These are phyloP conservation scores for Saccostrea glomerata DNA, from an alignment of 1,140 invertebrate genomes.

Conservation along the genomic window DNA sequence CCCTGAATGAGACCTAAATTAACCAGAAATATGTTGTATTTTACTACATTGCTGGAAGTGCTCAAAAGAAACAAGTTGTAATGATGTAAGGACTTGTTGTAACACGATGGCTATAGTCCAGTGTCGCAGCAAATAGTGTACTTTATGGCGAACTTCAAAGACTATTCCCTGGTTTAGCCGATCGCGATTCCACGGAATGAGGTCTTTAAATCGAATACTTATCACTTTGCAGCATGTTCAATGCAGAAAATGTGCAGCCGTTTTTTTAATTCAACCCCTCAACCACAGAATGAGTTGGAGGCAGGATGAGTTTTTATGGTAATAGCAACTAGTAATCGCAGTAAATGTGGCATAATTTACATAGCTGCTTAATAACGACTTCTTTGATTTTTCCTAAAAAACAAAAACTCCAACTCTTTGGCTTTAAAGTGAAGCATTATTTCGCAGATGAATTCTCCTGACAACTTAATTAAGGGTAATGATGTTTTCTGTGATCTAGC, in stretches of 20 bases:
- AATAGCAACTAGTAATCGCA: neutral
- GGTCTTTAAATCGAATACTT: neutral
- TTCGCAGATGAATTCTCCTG: neutral
- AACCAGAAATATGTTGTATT: neutral
- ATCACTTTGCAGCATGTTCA: neutral
- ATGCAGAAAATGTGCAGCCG: neutral
- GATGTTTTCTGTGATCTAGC: neutral
- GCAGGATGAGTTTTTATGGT: neutral
- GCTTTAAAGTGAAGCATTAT: neutral
- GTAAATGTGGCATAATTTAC: neutral
- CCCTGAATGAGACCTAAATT: neutral
- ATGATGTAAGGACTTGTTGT: neutral
- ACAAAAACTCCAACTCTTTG: neutral
- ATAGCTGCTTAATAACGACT: neutral
- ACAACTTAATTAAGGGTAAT: slow-evolving; percentile 17
- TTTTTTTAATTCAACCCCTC: neutral
- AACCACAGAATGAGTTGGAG: neutral
- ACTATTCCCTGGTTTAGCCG: neutral
- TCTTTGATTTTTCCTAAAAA: slow-evolving; percentile 23
- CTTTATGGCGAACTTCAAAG: neutral
- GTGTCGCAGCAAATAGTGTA: neutral
- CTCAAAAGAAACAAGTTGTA: neutral
- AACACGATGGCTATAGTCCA: neutral
- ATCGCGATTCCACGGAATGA: neutral
- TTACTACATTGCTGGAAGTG: neutral